Conservation (phyloP, 1,140 invertebrate species). For the Tetranychus cinnabarinus region DNA sequence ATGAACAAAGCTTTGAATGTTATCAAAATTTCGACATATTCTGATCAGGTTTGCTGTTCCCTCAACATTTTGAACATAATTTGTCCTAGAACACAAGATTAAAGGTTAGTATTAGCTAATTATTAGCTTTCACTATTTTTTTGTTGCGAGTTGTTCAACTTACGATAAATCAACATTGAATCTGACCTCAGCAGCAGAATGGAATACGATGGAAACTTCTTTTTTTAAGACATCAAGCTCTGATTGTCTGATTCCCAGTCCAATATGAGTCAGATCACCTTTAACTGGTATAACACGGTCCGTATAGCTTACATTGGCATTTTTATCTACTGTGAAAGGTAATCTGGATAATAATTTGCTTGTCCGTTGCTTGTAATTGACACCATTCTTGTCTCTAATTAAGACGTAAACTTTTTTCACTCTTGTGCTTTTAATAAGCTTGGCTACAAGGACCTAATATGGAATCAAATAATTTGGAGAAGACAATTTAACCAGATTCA, state of each 20-base stretch:
- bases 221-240: conserved; percentile 43
- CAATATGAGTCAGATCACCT: conserved; percentile 70
- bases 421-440: not conserved
- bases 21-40: conserved; percentile 10
- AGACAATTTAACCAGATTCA: too few species aligned
- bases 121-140: conserved; percentile 25
- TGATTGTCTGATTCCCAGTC: conserved; percentile 53
- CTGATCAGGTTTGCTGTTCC: conserved; percentile 52
- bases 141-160: conserved; percentile 2
- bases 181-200: conserved; percentile 86
- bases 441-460: not conserved
- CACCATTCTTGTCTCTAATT: conserved; percentile 28
- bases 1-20: conserved; percentile 13
- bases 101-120: not conserved
- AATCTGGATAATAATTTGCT: not conserved
- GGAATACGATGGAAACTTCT: conserved; percentile 73
- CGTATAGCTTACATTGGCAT: conserved; percentile 36
- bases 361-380: conserved; percentile 1
- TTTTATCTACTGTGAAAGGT: conserved; percentile 28
- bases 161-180: conserved; percentile 61
- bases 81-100: conserved; percentile 19
- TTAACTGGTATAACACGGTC: conserved; percentile 55
- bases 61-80: conserved; percentile 43
- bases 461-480: not conserved
- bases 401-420: conserved; percentile 37